These are phyloP conservation scores for Himantopus leucocephalus DNA, from an alignment of 2,113 vertebrate genomes.

Conservation along the genomic window DNA sequence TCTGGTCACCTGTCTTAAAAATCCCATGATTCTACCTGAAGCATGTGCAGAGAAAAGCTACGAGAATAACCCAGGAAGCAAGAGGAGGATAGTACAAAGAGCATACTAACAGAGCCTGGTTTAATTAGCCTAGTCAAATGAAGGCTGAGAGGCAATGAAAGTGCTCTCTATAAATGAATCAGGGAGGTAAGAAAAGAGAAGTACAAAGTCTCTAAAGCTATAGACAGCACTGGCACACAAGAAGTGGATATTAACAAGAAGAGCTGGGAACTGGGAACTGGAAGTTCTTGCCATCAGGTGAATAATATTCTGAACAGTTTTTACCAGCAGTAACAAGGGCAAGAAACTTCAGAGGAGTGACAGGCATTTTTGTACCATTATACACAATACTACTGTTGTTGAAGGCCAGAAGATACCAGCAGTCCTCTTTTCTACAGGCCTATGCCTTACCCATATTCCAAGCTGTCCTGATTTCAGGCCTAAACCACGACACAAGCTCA, in stretches of 20 bases:
- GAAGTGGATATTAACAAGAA: neutral
- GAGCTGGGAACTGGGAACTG: neutral
- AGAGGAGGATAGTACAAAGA: neutral
- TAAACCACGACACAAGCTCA: neutral
- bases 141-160: neutral
- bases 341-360: neutral
- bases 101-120: neutral
- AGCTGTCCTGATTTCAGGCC: too few relatives aligned
- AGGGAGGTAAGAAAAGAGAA: neutral
- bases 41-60: neutral
- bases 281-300: neutral
- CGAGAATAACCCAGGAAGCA: neutral
- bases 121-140: constrained; percentile 1
- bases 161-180: neutral
- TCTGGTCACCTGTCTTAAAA: neutral
- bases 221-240: neutral
- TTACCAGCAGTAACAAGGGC: neutral
- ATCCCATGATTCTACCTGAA: neutral
- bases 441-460: neutral
- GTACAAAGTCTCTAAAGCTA: neutral
- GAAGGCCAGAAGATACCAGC: neutral
- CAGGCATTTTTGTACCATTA: neutral
- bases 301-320: neutral
- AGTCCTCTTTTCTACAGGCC: neutral
- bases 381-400: neutral